phyloP scores from a whole-genome alignment of 2,113 vertebrate species.

The Bambusicola thoracicus region DNA sequence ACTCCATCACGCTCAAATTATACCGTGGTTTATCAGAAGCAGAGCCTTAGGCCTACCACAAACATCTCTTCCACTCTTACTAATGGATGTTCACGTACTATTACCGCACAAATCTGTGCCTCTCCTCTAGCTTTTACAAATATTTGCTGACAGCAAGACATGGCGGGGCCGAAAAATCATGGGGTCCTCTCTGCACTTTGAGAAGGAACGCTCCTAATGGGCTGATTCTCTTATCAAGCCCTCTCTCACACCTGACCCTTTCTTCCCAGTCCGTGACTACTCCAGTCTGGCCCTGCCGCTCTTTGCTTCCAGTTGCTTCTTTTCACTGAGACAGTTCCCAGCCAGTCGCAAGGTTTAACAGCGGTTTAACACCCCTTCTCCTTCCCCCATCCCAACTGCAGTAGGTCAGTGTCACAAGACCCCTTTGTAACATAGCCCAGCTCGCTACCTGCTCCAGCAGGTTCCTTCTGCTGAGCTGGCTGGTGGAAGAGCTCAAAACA shows the following conservation, averaged over 20 bases:
- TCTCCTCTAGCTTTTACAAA: not conserved
- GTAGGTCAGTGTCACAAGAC: not conserved
- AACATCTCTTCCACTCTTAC: not conserved
- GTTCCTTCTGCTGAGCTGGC: not conserved
- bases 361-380: too few species aligned
- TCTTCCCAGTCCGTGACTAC: not conserved
- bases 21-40: not conserved
- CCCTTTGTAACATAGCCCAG: not conserved
- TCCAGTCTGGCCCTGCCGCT: not conserved
- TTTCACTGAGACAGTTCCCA: not conserved
- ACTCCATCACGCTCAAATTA: not conserved
- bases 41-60: not conserved
- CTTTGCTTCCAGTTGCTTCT: not conserved
- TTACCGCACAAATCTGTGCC: not conserved
- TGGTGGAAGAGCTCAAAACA: not conserved
- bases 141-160: not conserved
- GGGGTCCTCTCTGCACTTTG: not conserved
- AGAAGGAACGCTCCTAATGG: not conserved
- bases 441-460: not conserved
- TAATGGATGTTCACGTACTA: not conserved
- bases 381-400: not conserved
- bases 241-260: not conserved
- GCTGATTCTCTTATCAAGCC: not conserved
- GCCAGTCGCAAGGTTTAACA: not conserved
- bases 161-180: not conserved